These are phyloP conservation scores for Drosophila cracens DNA, from an alignment of 2,888 invertebrate species.

Conservation along the genomic window DNA sequence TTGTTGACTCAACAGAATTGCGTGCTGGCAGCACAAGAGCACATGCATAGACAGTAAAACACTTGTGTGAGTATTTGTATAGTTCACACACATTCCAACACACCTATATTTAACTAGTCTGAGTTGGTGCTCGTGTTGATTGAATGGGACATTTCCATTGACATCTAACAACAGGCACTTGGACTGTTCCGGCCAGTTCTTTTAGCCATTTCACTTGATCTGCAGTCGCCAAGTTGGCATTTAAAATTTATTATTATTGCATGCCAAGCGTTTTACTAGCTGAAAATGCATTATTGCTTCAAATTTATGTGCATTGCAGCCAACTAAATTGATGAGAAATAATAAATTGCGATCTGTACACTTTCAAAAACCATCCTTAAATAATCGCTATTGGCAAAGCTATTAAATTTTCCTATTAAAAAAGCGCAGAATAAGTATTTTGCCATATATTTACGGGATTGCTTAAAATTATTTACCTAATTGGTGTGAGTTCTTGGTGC, in stretches of 20 bases:
- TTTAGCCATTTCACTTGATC: conserved; percentile 13
- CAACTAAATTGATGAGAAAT: conserved; percentile 1
- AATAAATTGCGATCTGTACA: conserved; percentile 13
- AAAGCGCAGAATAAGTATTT: background rate
- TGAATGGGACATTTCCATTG: conserved; percentile 62
- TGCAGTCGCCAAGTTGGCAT: conserved; percentile 1
- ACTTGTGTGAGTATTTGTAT: conserved; percentile 22
- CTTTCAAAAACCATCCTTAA: conserved; percentile 12
- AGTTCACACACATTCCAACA: conserved; percentile 7
- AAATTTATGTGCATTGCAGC: conserved; percentile 15
- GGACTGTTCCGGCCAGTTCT: background rate
- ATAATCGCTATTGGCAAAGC: background rate
- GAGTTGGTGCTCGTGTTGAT: conserved; percentile 48
- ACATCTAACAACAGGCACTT: conserved; percentile 49
- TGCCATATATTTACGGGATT: background rate
- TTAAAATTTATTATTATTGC: conserved; percentile 30
- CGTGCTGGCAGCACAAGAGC: conserved; percentile 46
- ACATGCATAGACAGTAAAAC: conserved; percentile 31
- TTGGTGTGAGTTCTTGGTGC: background rate
- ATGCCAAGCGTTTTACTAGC: conserved; percentile 17
- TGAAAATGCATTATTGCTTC: conserved; percentile 2
- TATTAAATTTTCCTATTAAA: background rate
- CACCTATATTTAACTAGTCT: conserved; percentile 42
- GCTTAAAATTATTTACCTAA: background rate
- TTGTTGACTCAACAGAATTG: conserved; percentile 77